Evolutionary conservation across 2,888 invertebrate genomes (phyloP).

Genomic region (Actias luna): DNA sequence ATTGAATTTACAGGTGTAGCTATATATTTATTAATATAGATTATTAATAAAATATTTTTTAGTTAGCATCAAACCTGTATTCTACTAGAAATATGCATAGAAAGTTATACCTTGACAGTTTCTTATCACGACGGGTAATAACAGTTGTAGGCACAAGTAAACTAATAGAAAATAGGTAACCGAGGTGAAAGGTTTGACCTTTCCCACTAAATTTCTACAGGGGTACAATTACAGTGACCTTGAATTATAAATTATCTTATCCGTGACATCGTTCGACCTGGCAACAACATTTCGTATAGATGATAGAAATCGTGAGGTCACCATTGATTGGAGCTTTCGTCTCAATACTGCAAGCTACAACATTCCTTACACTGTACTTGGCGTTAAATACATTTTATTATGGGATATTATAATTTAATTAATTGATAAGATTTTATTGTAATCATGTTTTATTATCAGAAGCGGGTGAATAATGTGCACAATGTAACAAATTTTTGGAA

Average conservation of each 20-base stretch:
- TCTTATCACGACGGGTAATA: not conserved
- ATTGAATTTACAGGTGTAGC: too few species aligned
- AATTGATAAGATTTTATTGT: not conserved
- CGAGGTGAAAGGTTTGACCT: constrained; percentile 8
- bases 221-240: constrained; percentile 50
- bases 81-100: not conserved
- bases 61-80: not conserved
- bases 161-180: constrained; percentile 10
- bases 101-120: not conserved
- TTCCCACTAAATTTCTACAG: constrained; percentile 13
- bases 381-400: not conserved
- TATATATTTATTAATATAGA: too few species aligned
- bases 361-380: constrained; percentile 65
- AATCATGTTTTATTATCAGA: not conserved
- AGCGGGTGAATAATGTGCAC: not conserved
- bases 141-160: not conserved
- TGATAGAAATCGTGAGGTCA: constrained; percentile 82
- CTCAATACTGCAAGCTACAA: constrained; percentile 71
- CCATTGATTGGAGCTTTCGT: constrained; percentile 64
- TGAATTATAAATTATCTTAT: constrained; percentile 73
- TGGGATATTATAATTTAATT: too few species aligned
- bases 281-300: constrained; percentile 77
- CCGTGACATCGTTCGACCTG: constrained; percentile 77
- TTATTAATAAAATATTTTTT: not conserved
- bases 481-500: not conserved